These are phyloP conservation scores for Penaeus chinensis DNA, from an alignment of 1,140 invertebrate species.

Conservation along the genomic window DNA sequence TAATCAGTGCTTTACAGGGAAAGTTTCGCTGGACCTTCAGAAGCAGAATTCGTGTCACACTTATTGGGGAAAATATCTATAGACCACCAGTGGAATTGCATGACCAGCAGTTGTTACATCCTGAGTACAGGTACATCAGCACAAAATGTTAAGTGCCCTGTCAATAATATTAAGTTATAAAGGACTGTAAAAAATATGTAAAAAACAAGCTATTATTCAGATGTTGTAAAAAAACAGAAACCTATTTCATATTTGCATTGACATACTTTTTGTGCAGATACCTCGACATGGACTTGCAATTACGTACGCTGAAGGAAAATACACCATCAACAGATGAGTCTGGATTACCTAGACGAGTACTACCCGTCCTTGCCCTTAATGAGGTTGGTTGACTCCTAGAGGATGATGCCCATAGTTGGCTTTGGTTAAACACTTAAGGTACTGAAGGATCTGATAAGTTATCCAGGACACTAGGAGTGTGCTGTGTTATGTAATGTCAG, in stretches of 20 bases:
- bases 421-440: neutral
- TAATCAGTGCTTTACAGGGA: constrained; percentile 71
- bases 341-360: constrained; percentile 66
- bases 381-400: constrained; percentile 71
- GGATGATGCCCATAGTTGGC: neutral
- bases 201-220: no score
- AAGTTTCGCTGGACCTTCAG: constrained; percentile 85
- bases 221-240: no score
- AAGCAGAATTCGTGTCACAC: constrained; percentile 86
- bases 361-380: constrained; percentile 85
- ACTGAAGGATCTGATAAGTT: neutral
- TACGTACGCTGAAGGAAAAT: constrained; percentile 62
- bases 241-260: no score
- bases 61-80: constrained; percentile 77
- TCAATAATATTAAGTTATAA: no score
- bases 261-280: constrained; percentile 47
- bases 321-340: constrained; percentile 45
- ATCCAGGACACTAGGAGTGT: no score
- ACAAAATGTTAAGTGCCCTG: no score
- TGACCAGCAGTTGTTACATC: constrained; percentile 73
- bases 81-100: constrained; percentile 77
- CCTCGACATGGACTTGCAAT: constrained; percentile 67
- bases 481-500: no score
- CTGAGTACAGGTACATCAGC: constrained; percentile 69
- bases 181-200: no score